Evolutionary conservation across 2,888 invertebrate species (phyloP).

Genomic region (Pocota personata): DNA sequence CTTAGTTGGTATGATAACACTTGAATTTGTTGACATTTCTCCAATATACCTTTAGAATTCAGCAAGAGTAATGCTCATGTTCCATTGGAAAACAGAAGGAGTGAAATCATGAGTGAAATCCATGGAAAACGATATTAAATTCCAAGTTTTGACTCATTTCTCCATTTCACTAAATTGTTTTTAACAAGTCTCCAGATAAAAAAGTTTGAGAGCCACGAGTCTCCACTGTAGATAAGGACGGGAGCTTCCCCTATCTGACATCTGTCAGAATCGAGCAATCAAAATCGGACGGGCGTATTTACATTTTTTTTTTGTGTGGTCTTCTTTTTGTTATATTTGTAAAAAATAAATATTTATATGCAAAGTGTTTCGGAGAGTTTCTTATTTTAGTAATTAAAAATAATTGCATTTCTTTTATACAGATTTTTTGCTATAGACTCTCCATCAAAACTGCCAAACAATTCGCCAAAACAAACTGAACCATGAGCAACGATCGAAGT

Average conservation of each 20-base stretch:
- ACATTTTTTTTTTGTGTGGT: constrained; percentile 50
- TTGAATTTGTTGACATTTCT: too few relatives aligned
- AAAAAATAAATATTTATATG: constrained; percentile 36
- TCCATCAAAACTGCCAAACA: constrained; percentile 28
- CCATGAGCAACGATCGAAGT: constrained; percentile 78
- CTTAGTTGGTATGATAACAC: too few relatives aligned
- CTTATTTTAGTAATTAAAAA: not conserved
- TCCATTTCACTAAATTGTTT: not conserved
- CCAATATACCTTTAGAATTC: too few relatives aligned
- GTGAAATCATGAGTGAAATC: too few relatives aligned
- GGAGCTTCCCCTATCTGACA: not conserved
- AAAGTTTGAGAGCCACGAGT: constrained; percentile 52
- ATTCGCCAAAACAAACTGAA: constrained; percentile 17
- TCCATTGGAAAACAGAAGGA: too few relatives aligned
- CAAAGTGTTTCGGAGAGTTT: constrained; percentile 22
- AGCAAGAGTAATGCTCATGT: too few relatives aligned
- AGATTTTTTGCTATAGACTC: not conserved
- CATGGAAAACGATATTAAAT: too few relatives aligned
- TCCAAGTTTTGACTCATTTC: not conserved
- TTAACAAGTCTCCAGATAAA: not conserved
- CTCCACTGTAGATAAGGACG: constrained; percentile 25
- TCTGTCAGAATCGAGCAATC: constrained; percentile 29
- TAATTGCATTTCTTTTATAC: constrained; percentile 8
- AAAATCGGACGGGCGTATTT: constrained; percentile 66
- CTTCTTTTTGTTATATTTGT: constrained; percentile 52